Evolutionary conservation across 2,797 vertebrate genomes (phyloP).

Genomic region (Tokudaia tokunoshimensis): DNA sequence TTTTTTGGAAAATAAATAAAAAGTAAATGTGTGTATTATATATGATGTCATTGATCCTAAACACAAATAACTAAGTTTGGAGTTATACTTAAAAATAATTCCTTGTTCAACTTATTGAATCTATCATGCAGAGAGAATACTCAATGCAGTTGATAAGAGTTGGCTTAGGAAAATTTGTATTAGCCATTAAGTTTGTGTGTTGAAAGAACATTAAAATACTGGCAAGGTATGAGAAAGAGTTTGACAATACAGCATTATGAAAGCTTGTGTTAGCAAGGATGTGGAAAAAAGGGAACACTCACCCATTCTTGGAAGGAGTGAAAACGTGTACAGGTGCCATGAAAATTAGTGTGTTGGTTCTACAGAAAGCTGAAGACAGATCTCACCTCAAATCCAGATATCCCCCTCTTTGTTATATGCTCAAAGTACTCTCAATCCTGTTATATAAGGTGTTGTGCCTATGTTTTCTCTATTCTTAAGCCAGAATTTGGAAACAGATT

Average conservation of each 20-base stretch:
- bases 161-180: neutral
- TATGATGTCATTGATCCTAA: neutral
- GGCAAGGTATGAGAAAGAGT: neutral
- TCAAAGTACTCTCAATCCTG: neutral
- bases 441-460: neutral
- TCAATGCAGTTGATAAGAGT: neutral
- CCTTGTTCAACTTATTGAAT: neutral
- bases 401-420: neutral
- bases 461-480: neutral
- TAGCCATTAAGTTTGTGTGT: neutral
- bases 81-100: neutral
- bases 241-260: neutral
- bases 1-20: neutral
- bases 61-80: neutral
- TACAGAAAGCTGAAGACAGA: neutral
- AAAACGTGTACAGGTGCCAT: neutral
- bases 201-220: neutral
- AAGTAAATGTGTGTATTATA: too few relatives aligned
- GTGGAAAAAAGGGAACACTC: neutral
- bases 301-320: neutral
- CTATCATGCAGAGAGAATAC: neutral
- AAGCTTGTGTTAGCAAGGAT: neutral
- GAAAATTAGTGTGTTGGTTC: neutral
- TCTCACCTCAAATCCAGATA: neutral
- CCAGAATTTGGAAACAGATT: neutral